Conservation (phyloP, 2,113 vertebrate genomes). For the Haliaeetus leucogaster region DNA sequence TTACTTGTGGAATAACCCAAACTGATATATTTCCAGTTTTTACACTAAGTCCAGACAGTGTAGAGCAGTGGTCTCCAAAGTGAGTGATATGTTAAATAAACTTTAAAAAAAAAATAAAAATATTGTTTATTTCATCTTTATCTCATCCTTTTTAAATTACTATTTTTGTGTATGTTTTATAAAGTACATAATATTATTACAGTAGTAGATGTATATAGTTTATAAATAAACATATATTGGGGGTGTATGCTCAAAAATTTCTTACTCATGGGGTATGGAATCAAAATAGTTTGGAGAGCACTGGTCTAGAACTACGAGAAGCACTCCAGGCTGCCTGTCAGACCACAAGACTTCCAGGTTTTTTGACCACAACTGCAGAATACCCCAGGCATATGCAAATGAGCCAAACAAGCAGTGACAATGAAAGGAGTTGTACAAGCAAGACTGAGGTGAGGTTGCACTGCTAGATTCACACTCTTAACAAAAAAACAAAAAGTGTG, state of each 20-base stretch:
- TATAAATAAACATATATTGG: neutral
- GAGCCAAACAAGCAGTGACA: neutral
- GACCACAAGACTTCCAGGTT: neutral
- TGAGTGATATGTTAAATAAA: neutral
- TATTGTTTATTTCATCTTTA: neutral
- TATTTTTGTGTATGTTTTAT: neutral
- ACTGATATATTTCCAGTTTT: neutral
- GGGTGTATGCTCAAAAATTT: neutral
- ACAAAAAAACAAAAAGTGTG: neutral
- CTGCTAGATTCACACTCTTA: neutral
- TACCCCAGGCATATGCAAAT: neutral
- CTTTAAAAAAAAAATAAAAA: too few relatives aligned
- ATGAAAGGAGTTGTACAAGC: fast-evolving
- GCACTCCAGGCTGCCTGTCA: too few relatives aligned
- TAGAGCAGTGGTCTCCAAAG: neutral
- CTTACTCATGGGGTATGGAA: neutral
- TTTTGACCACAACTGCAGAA: neutral
- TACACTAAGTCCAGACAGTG: neutral
- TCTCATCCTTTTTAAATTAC: neutral
- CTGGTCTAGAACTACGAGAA: neutral
- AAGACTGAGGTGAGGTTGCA: neutral
- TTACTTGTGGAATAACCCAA: neutral
- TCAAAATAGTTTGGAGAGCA: neutral
- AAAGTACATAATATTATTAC: neutral
- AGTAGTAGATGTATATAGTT: neutral